Evolutionary conservation across 2,113 vertebrate species (phyloP).

Genomic region (Ceyx cyanopectus): DNA sequence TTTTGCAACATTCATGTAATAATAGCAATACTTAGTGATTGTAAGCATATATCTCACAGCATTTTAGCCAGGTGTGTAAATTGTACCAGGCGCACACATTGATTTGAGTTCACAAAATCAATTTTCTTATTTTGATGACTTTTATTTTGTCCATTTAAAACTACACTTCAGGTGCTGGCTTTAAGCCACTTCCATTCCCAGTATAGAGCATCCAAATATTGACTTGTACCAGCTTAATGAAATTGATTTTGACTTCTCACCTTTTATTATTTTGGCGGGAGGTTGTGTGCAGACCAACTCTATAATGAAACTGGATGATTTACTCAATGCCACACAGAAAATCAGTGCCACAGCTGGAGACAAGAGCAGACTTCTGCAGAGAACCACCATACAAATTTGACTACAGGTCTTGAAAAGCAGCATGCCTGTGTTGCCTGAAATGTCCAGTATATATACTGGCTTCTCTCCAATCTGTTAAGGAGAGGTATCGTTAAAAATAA

Average conservation of each 20-base stretch:
- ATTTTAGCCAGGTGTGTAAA: conserved; percentile 47
- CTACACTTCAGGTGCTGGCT: conserved; percentile 5
- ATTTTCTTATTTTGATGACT: conserved; percentile 52
- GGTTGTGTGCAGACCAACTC: conserved; percentile 4
- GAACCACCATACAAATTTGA: not conserved
- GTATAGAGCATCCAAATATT: conserved; percentile 43
- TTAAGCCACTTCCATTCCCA: conserved; percentile 52
- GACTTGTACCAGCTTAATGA: conserved; percentile 47
- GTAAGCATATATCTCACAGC: not conserved
- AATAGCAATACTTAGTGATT: conserved; percentile 31
- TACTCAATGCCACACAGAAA: conserved; percentile 37
- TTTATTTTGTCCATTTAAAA: conserved; percentile 48
- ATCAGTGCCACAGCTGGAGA: conserved; percentile 49
- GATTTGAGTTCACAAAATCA: conserved; percentile 47
- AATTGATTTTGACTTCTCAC: conserved; percentile 64
- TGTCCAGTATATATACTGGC: not conserved
- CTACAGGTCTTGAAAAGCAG: not conserved
- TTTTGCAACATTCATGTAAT: not conserved
- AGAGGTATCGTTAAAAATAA: not conserved
- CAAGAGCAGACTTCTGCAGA: not conserved
- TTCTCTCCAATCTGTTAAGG: not conserved
- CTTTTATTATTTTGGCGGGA: conserved; percentile 55
- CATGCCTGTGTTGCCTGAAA: not conserved
- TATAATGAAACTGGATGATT: conserved; percentile 48
- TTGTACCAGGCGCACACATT: not conserved